Evolutionary conservation across 2,113 vertebrate species (phyloP).

Genomic region (Pteronura brasiliensis): DNA sequence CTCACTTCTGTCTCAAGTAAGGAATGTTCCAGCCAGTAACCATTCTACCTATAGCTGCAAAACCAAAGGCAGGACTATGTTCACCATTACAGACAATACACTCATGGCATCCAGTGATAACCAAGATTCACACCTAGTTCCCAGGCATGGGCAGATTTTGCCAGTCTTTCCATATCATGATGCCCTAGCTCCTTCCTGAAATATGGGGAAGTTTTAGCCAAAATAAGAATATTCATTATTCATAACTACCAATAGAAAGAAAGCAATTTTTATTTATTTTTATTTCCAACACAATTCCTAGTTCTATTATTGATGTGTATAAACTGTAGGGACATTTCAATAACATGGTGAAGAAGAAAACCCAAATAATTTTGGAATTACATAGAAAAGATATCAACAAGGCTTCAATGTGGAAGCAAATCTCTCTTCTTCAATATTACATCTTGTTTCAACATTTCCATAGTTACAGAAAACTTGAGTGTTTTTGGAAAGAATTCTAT

Average conservation of each 20-base stretch:
- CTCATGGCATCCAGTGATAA: neutral
- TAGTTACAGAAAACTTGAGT: constrained; percentile 10
- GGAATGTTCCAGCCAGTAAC: neutral
- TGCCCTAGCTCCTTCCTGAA: neutral
- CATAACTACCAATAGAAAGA: neutral
- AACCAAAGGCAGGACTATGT: neutral
- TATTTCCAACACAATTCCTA: neutral
- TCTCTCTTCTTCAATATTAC: constrained; percentile 19
- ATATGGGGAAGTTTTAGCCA: neutral
- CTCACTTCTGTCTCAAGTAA: neutral
- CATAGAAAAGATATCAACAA: neutral
- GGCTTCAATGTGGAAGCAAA: neutral
- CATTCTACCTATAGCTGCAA: neutral
- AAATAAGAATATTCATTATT: neutral
- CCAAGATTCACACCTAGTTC: neutral
- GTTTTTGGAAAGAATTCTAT: constrained; percentile 20
- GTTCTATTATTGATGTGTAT: neutral
- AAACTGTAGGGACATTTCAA: neutral
- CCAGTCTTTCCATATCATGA: neutral
- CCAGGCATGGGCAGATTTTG: neutral
- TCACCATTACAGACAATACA: neutral
- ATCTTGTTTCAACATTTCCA: constrained; percentile 36
- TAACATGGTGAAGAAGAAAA: neutral
- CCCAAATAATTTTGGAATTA: neutral
- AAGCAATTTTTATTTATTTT: neutral